Conservation (phyloP, 2,888 invertebrate genomes). For the Sthenelais limicola region DNA sequence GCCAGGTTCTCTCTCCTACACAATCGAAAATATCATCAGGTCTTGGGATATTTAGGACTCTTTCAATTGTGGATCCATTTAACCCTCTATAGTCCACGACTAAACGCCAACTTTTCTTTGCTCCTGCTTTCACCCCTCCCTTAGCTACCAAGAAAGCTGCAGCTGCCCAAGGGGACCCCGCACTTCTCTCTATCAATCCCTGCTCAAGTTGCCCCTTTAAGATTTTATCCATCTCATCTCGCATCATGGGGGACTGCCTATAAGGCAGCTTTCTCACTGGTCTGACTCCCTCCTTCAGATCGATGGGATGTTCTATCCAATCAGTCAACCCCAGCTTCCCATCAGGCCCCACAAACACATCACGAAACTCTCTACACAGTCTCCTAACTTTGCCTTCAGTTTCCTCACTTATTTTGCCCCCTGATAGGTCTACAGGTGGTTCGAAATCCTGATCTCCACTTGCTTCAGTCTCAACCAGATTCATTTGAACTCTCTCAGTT, state of each 20-base stretch:
- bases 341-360: slow-evolving; percentile 1
- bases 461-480: background rate
- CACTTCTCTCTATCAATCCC: background rate
- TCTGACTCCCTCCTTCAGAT: background rate
- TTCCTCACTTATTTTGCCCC: background rate
- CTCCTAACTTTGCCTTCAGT: background rate
- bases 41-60: no score
- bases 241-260: background rate
- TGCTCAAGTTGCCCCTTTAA: background rate
- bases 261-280: background rate
- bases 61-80: no score
- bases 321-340: slow-evolving; percentile 3
- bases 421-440: background rate
- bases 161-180: background rate
- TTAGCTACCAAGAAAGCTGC: background rate
- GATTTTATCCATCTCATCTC: background rate
- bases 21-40: no score
- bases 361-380: background rate
- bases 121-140: no score
- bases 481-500: background rate
- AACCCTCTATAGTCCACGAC: no score
- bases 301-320: background rate
- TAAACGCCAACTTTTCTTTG: no score
- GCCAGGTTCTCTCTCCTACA: no score
- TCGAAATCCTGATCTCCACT: background rate